phyloP scores from a whole-genome alignment of 2,797 vertebrate genomes.

The Chelonia mydas region DNA sequence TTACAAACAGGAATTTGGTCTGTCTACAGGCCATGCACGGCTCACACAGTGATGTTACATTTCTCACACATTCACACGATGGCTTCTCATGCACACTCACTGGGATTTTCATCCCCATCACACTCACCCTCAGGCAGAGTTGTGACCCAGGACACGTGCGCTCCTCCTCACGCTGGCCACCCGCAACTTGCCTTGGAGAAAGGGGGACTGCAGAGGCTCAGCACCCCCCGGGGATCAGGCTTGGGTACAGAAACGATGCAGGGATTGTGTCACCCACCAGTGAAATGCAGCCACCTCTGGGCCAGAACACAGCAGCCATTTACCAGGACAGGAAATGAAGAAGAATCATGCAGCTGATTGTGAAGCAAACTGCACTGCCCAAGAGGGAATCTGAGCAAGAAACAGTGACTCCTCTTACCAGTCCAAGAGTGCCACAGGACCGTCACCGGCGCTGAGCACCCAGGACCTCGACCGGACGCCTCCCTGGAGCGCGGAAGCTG shows the following conservation, averaged over 20 bases:
- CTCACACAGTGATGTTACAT: too few species aligned
- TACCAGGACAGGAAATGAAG: neutral
- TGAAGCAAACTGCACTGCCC: neutral
- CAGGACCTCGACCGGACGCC: neutral
- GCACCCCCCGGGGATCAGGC: too few species aligned
- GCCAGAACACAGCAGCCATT: neutral
- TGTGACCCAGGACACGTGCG: too few species aligned
- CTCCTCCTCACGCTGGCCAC: too few species aligned
- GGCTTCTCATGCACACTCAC: too few species aligned
- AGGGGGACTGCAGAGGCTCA: too few species aligned
- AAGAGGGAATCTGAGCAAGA: neutral
- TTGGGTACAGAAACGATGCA: neutral
- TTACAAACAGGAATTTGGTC: too few species aligned
- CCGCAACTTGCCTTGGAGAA: too few species aligned
- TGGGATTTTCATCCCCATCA: too few species aligned
- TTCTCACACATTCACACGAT: too few species aligned
- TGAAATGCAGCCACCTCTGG: neutral
- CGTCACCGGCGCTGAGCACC: neutral
- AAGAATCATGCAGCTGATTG: neutral
- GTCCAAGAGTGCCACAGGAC: neutral
- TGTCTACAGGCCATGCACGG: too few species aligned
- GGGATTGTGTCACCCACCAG: neutral
- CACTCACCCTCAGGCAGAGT: too few species aligned
- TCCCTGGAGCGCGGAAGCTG: neutral
- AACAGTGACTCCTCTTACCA: neutral